Conservation (phyloP, 2,797 vertebrate genomes). For the Tenualosa ilisha region DNA sequence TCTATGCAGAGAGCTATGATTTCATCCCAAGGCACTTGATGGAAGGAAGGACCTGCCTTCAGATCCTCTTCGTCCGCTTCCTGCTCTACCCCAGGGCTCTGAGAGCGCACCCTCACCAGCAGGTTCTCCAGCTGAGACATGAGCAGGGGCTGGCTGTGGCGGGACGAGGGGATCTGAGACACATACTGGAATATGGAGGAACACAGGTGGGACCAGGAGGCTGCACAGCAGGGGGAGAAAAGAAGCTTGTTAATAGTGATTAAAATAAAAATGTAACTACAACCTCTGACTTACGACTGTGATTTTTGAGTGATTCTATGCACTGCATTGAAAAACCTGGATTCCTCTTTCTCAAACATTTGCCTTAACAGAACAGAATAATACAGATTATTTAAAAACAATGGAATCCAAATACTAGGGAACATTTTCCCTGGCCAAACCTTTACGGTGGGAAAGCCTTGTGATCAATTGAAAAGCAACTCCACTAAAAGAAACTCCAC, state of each 20-base stretch:
- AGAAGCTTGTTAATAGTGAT: too few species aligned
- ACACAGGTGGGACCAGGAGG: constrained; percentile 82
- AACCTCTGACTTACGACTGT: not conserved
- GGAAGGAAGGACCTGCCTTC: constrained; percentile 60
- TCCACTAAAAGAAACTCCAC: too few species aligned
- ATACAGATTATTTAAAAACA: not conserved
- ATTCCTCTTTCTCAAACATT: too few species aligned
- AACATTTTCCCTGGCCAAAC: too few species aligned
- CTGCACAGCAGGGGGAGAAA: constrained; percentile 61
- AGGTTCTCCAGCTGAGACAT: constrained; percentile 87
- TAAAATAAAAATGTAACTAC: not conserved
- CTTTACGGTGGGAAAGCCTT: too few species aligned
- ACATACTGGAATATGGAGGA: constrained; percentile 79
- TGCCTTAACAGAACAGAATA: too few species aligned
- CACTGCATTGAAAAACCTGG: too few species aligned
- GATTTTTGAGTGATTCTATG: not conserved
- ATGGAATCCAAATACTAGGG: too few species aligned
- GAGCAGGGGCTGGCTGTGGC: constrained; percentile 79
- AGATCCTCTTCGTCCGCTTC: constrained; percentile 43
- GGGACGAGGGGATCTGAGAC: constrained; percentile 79
- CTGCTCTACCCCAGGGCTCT: constrained; percentile 42
- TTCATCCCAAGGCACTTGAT: constrained; percentile 86
- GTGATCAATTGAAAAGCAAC: not conserved
- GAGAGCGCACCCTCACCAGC: constrained; percentile 71
- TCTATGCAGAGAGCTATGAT: constrained; percentile 86